Conservation (phyloP, 2,888 invertebrate species). For the Cryptus viduatorius region DNA sequence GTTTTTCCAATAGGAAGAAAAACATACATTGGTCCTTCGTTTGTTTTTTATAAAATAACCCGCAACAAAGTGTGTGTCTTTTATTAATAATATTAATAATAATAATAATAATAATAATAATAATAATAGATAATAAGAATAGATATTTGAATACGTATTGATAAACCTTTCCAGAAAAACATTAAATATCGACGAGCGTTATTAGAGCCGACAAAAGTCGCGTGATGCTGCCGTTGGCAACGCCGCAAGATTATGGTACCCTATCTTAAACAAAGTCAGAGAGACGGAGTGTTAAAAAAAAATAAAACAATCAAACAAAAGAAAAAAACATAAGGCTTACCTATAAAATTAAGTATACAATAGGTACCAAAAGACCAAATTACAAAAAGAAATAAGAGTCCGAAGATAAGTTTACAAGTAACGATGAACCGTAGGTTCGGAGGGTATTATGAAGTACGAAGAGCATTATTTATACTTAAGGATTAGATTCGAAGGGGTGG, state of each 20-base stretch:
- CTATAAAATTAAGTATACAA: conserved; percentile 72
- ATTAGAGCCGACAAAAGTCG: conserved; percentile 56
- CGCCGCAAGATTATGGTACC: conserved; percentile 32
- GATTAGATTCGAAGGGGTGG: conserved; percentile 44
- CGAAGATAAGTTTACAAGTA: conserved; percentile 46
- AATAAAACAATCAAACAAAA: conserved; percentile 44
- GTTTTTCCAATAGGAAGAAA: conserved; percentile 38
- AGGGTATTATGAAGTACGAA: conserved; percentile 66
- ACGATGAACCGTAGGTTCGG: conserved; percentile 55
- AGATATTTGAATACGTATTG: conserved; percentile 66
- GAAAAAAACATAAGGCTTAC: conserved; percentile 59
- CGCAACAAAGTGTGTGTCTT: conserved; percentile 81
- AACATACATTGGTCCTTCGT: conserved; percentile 39
- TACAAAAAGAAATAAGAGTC: conserved; percentile 59
- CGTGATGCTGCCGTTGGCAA: conserved; percentile 66
- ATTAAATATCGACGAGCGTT: conserved; percentile 71
- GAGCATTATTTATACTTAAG: conserved; percentile 64
- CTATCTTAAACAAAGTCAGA: conserved; percentile 66
- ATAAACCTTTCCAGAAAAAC: conserved; percentile 73
- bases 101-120: conserved; percentile 70
- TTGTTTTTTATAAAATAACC: conserved; percentile 77
- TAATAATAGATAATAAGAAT: conserved; percentile 70
- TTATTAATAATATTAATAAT: conserved; percentile 70
- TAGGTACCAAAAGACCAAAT: conserved; percentile 71
- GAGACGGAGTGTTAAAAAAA: conserved; percentile 66